Conservation (phyloP, 2,113 vertebrate genomes). For the Boulengeromyrus knoepffleri region DNA sequence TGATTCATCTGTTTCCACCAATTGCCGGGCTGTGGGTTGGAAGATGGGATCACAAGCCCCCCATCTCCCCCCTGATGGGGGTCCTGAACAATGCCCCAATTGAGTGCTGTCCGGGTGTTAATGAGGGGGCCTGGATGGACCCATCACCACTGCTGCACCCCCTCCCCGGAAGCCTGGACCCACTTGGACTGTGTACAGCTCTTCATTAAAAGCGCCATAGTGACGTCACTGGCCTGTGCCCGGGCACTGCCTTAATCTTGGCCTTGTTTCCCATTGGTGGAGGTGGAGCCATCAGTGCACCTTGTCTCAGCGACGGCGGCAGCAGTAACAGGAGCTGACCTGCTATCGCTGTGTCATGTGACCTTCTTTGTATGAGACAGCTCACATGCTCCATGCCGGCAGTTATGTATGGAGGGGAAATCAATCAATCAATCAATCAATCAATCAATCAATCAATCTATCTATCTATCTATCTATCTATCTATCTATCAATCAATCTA, state of each 20-base stretch:
- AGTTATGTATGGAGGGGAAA: not conserved
- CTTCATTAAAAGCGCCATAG: not conserved
- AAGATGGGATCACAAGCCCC: not conserved
- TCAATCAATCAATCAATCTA: not conserved
- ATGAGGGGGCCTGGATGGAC: not conserved
- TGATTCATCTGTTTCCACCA: not conserved
- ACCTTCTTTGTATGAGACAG: not conserved
- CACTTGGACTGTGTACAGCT: not conserved
- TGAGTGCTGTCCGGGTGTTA: not conserved
- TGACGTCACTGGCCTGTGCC: not conserved
- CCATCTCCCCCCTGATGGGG: not conserved
- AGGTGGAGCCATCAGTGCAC: not conserved
- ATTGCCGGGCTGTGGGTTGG: not conserved
- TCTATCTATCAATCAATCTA: not conserved
- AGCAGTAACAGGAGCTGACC: not conserved
- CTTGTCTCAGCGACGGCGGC: not conserved
- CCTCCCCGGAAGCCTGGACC: not conserved
- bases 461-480: not conserved
- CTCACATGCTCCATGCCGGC: not conserved
- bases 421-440: too few relatives aligned
- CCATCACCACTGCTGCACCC: not conserved
- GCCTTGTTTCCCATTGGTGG: not conserved
- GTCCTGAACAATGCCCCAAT: not conserved
- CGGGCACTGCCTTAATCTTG: not conserved
- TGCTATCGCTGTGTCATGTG: not conserved